Conservation (phyloP, 2,888 invertebrate genomes). For the Papilio protenor region DNA sequence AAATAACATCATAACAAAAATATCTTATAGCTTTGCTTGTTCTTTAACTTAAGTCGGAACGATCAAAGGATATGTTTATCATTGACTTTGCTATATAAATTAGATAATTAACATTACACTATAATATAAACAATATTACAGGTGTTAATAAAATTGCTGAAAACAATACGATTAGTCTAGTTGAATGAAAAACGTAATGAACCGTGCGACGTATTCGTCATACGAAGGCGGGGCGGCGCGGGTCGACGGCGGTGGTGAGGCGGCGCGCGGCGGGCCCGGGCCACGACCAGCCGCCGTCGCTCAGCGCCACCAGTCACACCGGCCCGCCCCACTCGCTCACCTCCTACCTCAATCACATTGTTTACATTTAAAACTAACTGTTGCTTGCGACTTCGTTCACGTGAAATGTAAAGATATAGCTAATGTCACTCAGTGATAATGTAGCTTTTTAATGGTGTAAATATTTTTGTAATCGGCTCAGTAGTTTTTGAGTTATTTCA, state of each 20-base stretch:
- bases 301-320: slow-evolving; percentile 82
- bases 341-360: slow-evolving; percentile 58
- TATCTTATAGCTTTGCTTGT: neutral
- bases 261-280: slow-evolving; percentile 66
- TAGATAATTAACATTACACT: neutral
- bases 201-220: slow-evolving; percentile 50
- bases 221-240: slow-evolving; percentile 71
- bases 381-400: too few species aligned
- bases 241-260: slow-evolving; percentile 63
- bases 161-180: neutral
- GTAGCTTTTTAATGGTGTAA: too few species aligned
- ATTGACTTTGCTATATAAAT: neutral
- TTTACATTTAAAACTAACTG: too few species aligned
- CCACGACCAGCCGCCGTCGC: slow-evolving; percentile 78
- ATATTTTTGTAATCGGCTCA: too few species aligned
- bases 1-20: neutral
- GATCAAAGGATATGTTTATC: neutral
- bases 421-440: too few species aligned
- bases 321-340: slow-evolving; percentile 76
- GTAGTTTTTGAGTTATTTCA: too few species aligned
- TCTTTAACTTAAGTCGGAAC: neutral
- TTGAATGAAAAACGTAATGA: neutral
- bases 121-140: neutral
- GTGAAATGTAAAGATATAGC: too few species aligned
- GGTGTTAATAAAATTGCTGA: neutral